Evolutionary conservation across 2,113 vertebrate species (phyloP), one percentile per base, ranked within the genome.

Genomic region (Carassius gibelio): DNA sequence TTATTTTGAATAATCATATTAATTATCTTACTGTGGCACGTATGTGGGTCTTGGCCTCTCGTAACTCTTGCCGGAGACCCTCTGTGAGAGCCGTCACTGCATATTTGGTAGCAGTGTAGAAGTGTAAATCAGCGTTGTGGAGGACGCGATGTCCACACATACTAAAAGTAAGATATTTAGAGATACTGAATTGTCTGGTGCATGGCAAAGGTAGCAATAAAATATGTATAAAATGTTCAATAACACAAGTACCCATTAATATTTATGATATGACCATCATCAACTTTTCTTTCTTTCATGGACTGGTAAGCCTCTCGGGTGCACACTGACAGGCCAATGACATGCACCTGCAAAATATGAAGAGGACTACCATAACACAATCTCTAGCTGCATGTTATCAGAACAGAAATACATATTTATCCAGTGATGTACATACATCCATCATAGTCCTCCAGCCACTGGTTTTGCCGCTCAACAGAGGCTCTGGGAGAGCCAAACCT

Each of bases 211-310:
- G 42, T 45, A 42, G 42, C 42, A 45, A 45, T 45, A 8, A 45
- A 45, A 45, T 45, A 1, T 7, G 38, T 42, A 5, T 42, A 42
- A 42, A 42, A 62, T 36, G 36, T 36, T 3, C 36, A 36, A 64
- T 17, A 66, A 69, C 7, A 52, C 10, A 69, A 9, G 0, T 90
- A 98, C 97, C 97, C 95, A 94, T 96, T 98, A 81, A 97, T 95
- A 88, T 98, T 95, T 86, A 98, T 95, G 75, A 98, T 96, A 62
- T 98, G 96, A 0, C 97, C 96, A 0, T 98, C 97, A 0, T 98
- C 96, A 0, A 98, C 90, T 36, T 93, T 94, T 87, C 13, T 4
- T 52, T 97, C 96, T 84, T 95, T 96, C 97, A 98, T 98, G 75
- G 96, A 98, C 89, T 95, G 95, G 88, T 96, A 97, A 3, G 96